Evolutionary conservation across 2,888 invertebrate genomes (phyloP).

Genomic region (Gastrophysa polygoni): DNA sequence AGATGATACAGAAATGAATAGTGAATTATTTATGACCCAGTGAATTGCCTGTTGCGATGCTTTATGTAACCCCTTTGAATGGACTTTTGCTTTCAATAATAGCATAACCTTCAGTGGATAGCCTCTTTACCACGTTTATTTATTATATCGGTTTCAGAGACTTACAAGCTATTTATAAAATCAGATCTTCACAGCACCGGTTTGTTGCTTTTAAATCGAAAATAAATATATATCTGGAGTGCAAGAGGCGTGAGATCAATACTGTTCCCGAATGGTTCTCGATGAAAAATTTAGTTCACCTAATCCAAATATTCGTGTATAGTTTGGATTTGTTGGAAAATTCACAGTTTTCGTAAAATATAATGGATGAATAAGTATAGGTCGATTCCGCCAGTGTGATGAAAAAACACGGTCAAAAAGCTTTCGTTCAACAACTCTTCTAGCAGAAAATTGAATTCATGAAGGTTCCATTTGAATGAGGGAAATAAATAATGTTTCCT

Average conservation of each 20-base stretch:
- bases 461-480: too few relatives aligned
- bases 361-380: too few relatives aligned
- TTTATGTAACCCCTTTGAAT: conserved; percentile 48
- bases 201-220: conserved; percentile 27
- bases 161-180: conserved; percentile 22
- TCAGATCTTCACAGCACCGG: conserved; percentile 28
- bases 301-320: conserved; percentile 6
- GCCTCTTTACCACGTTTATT: conserved; percentile 30
- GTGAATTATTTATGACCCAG: conserved; percentile 49
- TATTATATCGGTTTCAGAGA: conserved; percentile 25
- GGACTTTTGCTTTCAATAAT: conserved; percentile 47
- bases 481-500: too few relatives aligned
- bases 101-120: conserved; percentile 28
- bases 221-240: conserved; percentile 25
- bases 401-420: too few relatives aligned
- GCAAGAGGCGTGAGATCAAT: not conserved
- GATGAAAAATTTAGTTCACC: conserved; percentile 1
- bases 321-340: too few relatives aligned
- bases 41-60: conserved; percentile 39
- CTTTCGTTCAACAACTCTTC: too few relatives aligned
- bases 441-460: too few relatives aligned
- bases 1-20: conserved; percentile 45
- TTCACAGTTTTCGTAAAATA: too few relatives aligned
- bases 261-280: not conserved
- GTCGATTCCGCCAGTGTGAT: too few relatives aligned